Evolutionary conservation across 2,888 invertebrate species (phyloP).

Genomic region (Lepidonotus clava): DNA sequence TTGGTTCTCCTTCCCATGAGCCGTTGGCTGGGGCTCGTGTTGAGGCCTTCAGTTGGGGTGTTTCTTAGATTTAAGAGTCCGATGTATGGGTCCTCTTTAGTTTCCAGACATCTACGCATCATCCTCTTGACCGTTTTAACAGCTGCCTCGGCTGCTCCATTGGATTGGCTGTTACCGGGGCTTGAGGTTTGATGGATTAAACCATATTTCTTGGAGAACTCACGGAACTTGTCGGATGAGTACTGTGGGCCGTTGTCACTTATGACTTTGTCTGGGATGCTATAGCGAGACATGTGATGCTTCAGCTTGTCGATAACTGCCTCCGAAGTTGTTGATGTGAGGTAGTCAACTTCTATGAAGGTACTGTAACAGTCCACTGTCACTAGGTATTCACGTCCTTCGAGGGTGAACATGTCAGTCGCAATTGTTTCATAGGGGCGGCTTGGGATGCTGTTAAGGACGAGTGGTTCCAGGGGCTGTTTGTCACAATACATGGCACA

Average conservation of each 20-base stretch:
- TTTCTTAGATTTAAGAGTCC: too few species aligned
- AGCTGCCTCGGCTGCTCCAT: too few species aligned
- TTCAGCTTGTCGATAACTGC: conserved; percentile 59
- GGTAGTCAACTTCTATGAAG: conserved; percentile 64
- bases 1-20: too few species aligned
- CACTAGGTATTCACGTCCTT: conserved; percentile 63
- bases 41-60: too few species aligned
- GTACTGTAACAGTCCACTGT: conserved; percentile 64
- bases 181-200: too few species aligned
- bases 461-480: conserved; percentile 56
- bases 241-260: conserved; percentile 49
- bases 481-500: not conserved
- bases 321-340: conserved; percentile 57
- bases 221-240: too few species aligned
- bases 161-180: too few species aligned
- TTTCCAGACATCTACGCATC: too few species aligned
- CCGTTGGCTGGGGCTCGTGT: too few species aligned
- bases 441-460: conserved; percentile 59
- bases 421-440: conserved; percentile 65
- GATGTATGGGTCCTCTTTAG: too few species aligned
- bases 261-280: conserved; percentile 17
- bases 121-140: too few species aligned
- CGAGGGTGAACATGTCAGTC: conserved; percentile 64
- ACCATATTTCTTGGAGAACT: too few species aligned
- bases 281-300: conserved; percentile 27